phyloP scores from a whole-genome alignment of 1,140 invertebrate genomes.

The Trissolcus basalis region DNA sequence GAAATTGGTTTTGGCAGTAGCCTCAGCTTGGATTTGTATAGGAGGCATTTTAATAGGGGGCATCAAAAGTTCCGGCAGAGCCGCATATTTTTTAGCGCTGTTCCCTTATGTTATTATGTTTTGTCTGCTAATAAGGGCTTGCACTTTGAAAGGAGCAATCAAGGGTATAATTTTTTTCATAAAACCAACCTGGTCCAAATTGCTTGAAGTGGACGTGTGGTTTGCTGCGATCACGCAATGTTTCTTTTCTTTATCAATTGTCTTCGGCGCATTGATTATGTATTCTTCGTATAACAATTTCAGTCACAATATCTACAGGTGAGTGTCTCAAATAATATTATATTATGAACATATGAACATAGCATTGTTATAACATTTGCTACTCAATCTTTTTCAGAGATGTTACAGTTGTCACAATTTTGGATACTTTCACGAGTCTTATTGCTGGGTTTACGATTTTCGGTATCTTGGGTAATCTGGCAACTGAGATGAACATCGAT shows the following conservation, averaged over 20 bases:
- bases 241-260: conserved; percentile 85
- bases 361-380: background rate
- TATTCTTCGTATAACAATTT: conserved; percentile 91
- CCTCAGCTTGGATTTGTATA: conserved; percentile 85
- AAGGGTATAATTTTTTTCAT: conserved; percentile 78
- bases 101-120: conserved; percentile 90
- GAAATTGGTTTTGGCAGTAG: conserved; percentile 83
- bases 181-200: conserved; percentile 79
- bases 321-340: conserved; percentile 47
- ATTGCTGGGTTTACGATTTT: conserved; percentile 82
- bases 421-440: conserved; percentile 79
- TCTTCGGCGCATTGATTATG: conserved; percentile 86
- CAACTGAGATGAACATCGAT: conserved; percentile 78
- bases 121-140: conserved; percentile 83
- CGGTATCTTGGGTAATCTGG: conserved; percentile 86
- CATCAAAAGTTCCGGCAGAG: conserved; percentile 85
- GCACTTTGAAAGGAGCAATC: conserved; percentile 78
- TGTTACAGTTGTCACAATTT: conserved; percentile 73
- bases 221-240: conserved; percentile 85
- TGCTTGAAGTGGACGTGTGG: conserved; percentile 81
- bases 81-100: conserved; percentile 87
- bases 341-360: too few relatives aligned
- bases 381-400: conserved; percentile 65
- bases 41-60: conserved; percentile 86
- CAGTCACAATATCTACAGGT: conserved; percentile 88